Percentiles rank a stretch among this genome's conserved stretches.
Evolutionary conservation across 2,797 vertebrate species (phyloP).

Genomic region (Benthosema pterotum): DNA sequence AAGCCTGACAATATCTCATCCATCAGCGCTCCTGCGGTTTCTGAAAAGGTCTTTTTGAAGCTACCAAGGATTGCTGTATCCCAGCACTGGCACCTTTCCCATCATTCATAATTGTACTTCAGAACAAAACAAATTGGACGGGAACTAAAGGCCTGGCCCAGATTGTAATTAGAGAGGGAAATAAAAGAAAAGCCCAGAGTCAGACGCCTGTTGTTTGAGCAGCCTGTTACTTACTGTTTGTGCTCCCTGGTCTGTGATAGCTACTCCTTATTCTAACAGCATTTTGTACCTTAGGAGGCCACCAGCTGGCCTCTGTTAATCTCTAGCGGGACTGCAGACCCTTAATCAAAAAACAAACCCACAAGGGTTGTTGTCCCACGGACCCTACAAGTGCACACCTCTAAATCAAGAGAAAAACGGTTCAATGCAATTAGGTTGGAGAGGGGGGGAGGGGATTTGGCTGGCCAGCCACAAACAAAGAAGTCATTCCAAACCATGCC

Average conservation of each 20-base stretch:
- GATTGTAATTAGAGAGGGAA: constrained; percentile 27
- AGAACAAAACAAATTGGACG: constrained; percentile 38
- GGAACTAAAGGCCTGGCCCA: constrained; percentile 41
- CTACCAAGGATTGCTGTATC: constrained; percentile 21
- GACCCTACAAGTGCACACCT: constrained; percentile 13
- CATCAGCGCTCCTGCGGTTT: constrained; percentile 1
- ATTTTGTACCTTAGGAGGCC: constrained; percentile 34
- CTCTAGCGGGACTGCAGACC: constrained; percentile 34
- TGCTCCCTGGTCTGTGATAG: constrained; percentile 33
- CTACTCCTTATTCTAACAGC: constrained; percentile 43
- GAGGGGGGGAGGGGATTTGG: neutral
- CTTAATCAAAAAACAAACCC: constrained; percentile 41
- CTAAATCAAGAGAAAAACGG: constrained; percentile 19
- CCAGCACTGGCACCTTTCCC: constrained; percentile 43
- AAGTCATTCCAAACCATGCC: constrained; percentile 1
- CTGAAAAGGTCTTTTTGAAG: constrained; percentile 39
- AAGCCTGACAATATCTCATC: too few relatives aligned
- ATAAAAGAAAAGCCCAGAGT: neutral
- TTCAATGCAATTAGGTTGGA: constrained; percentile 14
- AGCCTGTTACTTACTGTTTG: constrained; percentile 35
- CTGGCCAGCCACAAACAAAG: neutral
- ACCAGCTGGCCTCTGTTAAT: constrained; percentile 47
- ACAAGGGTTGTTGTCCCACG: constrained; percentile 16
- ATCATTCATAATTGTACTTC: constrained; percentile 35
- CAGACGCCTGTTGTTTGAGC: constrained; percentile 31